Base-by-base conservation (phyloP, 2,888 invertebrate species). In the Marasmarcha lunaedactyla region DNA sequence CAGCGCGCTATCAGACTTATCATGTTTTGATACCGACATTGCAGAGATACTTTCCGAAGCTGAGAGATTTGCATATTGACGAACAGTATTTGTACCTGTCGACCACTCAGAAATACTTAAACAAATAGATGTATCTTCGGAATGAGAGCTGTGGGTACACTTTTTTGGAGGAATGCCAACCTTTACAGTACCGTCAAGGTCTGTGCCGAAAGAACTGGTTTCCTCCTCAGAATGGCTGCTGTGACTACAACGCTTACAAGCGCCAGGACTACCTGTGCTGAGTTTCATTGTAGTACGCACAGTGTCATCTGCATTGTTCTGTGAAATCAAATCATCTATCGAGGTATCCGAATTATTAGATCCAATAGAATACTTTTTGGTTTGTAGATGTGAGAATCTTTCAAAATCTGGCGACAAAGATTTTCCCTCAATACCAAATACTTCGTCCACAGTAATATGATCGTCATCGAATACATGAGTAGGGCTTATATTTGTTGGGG, bases 31-130 rank as follows among this genome's bases (percentile, higher is more conserved):
- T 39, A 85, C 81, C 0, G 88, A 88, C 10, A 87, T 84, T 12
- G 81, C 87, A 0, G 88, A 88, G 30, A 87, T 74, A 56, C 88
- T 88, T 57, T 88, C 88, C 7, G 88, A 88, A 15, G 90, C 90
- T 0, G 90, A 90, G 20, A 90, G 79, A 71, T 90, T 91, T 35
- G 89, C 90, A 54, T 90, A 93, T 59, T 93, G 90, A 1, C 90
- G 88, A 1, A 93, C 93, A 0, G 93, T 93, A 50, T 92, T 93
- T 0, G 93, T 93, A 38, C 93, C 93, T 27, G 93, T 93, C 0
- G 93, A 93, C 93, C 93, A 94, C 57, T 94, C 94, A 1, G 93
- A 93, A 55, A 93, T 89, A 56, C 93, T 93, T 20, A 94, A 73
- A 12, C 93, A 93, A 62, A 93, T 90, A 0, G 94, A 94, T 0